Base-by-base conservation (phyloP, 1,140 invertebrate genomes). In the Druon quercuslanigerum region DNA sequence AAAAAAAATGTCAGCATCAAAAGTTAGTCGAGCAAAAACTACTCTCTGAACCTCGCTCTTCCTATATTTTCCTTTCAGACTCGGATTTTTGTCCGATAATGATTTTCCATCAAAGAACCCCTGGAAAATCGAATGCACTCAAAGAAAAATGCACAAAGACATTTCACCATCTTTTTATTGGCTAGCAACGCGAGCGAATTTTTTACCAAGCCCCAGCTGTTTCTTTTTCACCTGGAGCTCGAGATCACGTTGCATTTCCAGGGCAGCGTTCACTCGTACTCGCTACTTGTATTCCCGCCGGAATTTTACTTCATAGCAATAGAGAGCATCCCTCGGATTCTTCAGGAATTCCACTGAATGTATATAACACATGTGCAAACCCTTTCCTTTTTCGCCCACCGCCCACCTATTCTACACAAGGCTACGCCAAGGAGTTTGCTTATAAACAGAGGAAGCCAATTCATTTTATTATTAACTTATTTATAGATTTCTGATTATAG, bases 151-250 rank as follows among this genome's bases (percentile, higher is more conserved):
- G 25, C 57, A 66, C 57, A 66, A 66, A 66, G 57, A 66, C 57
- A 66, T 66, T 66, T 66, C 25, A 66, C 13, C 25, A 66, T 66
- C 57, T 40, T 66, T 66, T 66, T 57, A 57, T 66, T 66, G 25
- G 20, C 57, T 1, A 66, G 25, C 6, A 5, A 14, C 11, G 25
- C 20, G 25, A 66, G 25, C 25, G 25, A 66, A 40, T 57, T 25
- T 57, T 66, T 66, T 66, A 14, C 20, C 57, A 40, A 66, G 25
- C 19, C 13, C 20, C 56, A 57, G 56, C 57, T 66, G 57, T 66
- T 66, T 66, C 57, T 33, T 66, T 66, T 66, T 66, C 19, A 40
- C 25, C 33, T 13, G 8, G 33, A 66, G 8, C 57, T 66, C 25
- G 20, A 7, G 57, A 66, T 66, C 57, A 16, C 57, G 25, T 66